Conservation (phyloP, 2,113 vertebrate genomes). For the Bubo scandiacus region DNA sequence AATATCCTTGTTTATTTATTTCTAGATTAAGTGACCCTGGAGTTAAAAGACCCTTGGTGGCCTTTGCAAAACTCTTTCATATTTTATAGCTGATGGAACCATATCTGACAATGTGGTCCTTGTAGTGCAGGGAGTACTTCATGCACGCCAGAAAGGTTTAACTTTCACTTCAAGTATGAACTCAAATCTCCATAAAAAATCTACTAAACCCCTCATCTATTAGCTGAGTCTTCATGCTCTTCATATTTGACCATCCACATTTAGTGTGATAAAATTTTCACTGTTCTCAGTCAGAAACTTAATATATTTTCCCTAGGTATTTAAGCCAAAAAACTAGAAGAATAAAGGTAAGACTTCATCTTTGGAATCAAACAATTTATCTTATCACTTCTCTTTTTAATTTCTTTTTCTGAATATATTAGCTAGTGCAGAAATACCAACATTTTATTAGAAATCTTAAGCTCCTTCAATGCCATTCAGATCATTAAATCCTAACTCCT, state of each 20-base stretch:
- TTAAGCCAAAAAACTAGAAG: background rate
- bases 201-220: background rate
- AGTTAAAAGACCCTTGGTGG: background rate
- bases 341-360: background rate
- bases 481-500: background rate
- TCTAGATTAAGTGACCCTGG: background rate
- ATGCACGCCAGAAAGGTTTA: background rate
- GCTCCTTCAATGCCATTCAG: background rate
- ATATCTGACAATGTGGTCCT: background rate
- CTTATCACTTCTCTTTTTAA: background rate
- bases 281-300: background rate
- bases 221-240: background rate
- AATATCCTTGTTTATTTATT: background rate
- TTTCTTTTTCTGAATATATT: background rate
- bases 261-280: background rate
- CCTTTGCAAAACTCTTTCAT: background rate
- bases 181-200: background rate
- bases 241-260: background rate
- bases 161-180: background rate
- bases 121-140: background rate
- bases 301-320: background rate
- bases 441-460: background rate
- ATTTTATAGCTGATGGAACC: background rate
- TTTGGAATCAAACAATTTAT: background rate
- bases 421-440: background rate